These are phyloP conservation scores for Bombylius major DNA, from an alignment of 2,888 invertebrate genomes.

Conservation along the genomic window DNA sequence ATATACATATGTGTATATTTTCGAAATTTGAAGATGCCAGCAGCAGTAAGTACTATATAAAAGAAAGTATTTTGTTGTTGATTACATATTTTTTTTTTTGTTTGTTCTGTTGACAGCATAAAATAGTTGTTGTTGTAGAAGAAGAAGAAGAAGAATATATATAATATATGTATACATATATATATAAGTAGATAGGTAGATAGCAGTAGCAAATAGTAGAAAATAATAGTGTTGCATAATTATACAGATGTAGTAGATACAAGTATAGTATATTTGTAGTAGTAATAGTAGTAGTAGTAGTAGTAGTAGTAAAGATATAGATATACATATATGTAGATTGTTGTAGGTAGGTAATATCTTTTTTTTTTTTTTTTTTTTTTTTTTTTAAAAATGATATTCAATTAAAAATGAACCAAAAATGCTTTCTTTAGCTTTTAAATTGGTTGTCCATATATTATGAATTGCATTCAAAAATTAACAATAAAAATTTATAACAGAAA, in stretches of 20 bases:
- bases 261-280: slow-evolving; percentile 13
- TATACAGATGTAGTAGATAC: slow-evolving; percentile 8
- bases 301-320: not conserved
- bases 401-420: too few relatives aligned
- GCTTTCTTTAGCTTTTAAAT: too few relatives aligned
- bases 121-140: not conserved
- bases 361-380: too few relatives aligned
- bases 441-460: too few relatives aligned
- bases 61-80: not conserved
- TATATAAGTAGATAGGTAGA: not conserved
- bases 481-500: too few relatives aligned
- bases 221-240: too few relatives aligned
- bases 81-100: not conserved
- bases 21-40: not conserved
- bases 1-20: not conserved
- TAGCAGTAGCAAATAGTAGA: not conserved
- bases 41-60: not conserved
- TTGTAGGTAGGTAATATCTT: not conserved
- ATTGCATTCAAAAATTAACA: too few relatives aligned
- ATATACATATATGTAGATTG: not conserved
- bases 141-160: too few relatives aligned
- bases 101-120: not conserved
- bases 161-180: too few relatives aligned
- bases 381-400: too few relatives aligned
- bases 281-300: not conserved